Percentiles rank a stretch among this genome's conserved stretches.
Conservation (phyloP, 2,113 vertebrate species). For the Atractosteus spatula region DNA sequence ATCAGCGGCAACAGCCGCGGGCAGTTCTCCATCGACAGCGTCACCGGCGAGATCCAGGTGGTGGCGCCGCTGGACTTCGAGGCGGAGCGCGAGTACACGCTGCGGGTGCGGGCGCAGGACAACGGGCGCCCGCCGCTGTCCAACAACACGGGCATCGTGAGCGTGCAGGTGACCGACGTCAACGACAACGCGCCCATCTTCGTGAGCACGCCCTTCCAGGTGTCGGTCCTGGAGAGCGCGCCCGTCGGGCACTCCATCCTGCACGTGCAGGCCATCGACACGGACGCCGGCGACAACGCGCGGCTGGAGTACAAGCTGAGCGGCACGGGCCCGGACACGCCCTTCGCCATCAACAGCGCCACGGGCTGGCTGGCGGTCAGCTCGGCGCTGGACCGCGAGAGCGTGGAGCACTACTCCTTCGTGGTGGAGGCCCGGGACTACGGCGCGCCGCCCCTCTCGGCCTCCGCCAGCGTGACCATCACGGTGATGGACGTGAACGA, state of each 20-base stretch:
- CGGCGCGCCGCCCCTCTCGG: conserved; percentile 82
- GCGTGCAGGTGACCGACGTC: conserved; percentile 92
- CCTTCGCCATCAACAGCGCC: conserved; percentile 91
- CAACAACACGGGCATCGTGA: conserved; percentile 93
- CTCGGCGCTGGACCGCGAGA: conserved; percentile 89
- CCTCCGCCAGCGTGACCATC: conserved; percentile 91
- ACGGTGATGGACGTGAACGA: conserved; percentile 97
- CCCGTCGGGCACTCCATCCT: conserved; percentile 93
- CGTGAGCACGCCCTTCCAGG: conserved; percentile 95
- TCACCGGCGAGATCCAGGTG: conserved; percentile 92
- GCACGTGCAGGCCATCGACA: conserved; percentile 95
- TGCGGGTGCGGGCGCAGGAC: conserved; percentile 91
- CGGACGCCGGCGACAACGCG: conserved; percentile 87
- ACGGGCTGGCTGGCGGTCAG: conserved; percentile 95
- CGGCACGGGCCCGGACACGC: conserved; percentile 76
- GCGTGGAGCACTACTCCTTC: conserved; percentile 90
- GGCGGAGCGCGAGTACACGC: conserved; percentile 85
- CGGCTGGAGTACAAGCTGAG: conserved; percentile 89
- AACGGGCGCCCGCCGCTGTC: conserved; percentile 90
- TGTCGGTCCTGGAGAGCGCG: conserved; percentile 88
- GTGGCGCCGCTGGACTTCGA: conserved; percentile 92
- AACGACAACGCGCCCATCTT: conserved; percentile 96
- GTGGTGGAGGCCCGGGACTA: conserved; percentile 93
- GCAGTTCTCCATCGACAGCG: conserved; percentile 91
- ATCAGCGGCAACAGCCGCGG: conserved; percentile 94